Evolutionary conservation across 2,888 invertebrate genomes (phyloP).

Genomic region (Lasius platythorax): DNA sequence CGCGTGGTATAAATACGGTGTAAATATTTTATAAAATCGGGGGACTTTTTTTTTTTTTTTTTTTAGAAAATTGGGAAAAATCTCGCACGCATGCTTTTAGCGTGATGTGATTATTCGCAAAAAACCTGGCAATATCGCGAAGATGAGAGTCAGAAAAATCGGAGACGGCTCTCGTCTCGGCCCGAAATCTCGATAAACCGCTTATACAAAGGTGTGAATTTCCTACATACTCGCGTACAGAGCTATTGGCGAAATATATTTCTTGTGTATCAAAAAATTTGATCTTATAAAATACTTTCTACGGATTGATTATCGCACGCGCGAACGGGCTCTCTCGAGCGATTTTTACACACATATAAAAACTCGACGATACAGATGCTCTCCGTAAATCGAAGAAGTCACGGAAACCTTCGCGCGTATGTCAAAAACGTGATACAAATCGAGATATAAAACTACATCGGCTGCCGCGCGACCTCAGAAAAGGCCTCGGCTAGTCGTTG

Average conservation of each 20-base stretch:
- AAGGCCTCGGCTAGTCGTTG: constrained; percentile 54
- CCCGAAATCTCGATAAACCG: background rate
- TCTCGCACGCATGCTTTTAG: background rate
- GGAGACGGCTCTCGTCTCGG: background rate
- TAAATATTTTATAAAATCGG: constrained; percentile 34
- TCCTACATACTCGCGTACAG: background rate
- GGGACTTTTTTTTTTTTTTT: constrained; percentile 38
- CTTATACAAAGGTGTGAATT: background rate
- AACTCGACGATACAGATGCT: constrained; percentile 35
- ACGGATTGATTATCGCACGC: constrained; percentile 45
- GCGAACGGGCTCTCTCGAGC: constrained; percentile 30
- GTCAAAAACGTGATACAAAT: constrained; percentile 58
- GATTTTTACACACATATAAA: constrained; percentile 16
- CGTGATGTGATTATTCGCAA: too few relatives aligned
- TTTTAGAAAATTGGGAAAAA: constrained; percentile 1
- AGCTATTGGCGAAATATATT: constrained; percentile 27
- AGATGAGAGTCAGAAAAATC: background rate
- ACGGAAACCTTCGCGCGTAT: constrained; percentile 24
- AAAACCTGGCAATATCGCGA: background rate
- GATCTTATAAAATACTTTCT: constrained; percentile 52
- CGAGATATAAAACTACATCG: constrained; percentile 67
- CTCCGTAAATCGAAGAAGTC: constrained; percentile 5
- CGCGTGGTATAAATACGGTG: background rate
- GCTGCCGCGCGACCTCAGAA: constrained; percentile 29
- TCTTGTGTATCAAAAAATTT: constrained; percentile 38